phyloP scores from a whole-genome alignment of 1,140 invertebrate genomes.

The Ericerus pela region DNA sequence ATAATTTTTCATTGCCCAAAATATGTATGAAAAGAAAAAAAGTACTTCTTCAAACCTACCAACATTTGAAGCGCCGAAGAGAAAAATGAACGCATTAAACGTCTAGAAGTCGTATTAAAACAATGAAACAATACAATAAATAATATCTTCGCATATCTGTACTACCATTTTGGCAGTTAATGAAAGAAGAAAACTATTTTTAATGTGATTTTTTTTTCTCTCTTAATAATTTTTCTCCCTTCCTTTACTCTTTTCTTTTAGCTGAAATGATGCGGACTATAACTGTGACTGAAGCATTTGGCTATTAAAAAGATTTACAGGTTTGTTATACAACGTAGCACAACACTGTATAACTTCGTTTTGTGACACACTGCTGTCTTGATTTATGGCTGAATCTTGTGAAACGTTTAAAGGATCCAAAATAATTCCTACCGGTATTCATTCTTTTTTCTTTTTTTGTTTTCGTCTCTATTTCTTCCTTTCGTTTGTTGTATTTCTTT shows the following conservation, averaged over 20 bases:
- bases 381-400: constrained; percentile 4
- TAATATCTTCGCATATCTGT: background rate
- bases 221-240: too few species aligned
- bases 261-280: constrained; percentile 10
- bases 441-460: too few species aligned
- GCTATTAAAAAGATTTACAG: constrained; percentile 12
- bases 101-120: background rate
- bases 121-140: constrained; percentile 10
- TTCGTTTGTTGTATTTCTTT: too few species aligned
- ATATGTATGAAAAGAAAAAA: too few species aligned
- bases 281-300: constrained; percentile 1
- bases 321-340: constrained; percentile 11
- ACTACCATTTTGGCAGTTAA: constrained; percentile 12
- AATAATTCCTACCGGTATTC: too few species aligned
- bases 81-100: background rate
- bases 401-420: constrained; percentile 3
- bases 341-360: constrained; percentile 9
- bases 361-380: constrained; percentile 4
- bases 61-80: too few species aligned
- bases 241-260: too few species aligned
- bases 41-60: too few species aligned
- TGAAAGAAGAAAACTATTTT: constrained; percentile 12
- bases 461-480: too few species aligned
- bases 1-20: too few species aligned
- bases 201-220: constrained; percentile 6